Percentiles rank a stretch among this genome's conserved stretches.
Evolutionary conservation across 2,888 invertebrate species (phyloP).

Genomic region (Temnothorax ravouxi): DNA sequence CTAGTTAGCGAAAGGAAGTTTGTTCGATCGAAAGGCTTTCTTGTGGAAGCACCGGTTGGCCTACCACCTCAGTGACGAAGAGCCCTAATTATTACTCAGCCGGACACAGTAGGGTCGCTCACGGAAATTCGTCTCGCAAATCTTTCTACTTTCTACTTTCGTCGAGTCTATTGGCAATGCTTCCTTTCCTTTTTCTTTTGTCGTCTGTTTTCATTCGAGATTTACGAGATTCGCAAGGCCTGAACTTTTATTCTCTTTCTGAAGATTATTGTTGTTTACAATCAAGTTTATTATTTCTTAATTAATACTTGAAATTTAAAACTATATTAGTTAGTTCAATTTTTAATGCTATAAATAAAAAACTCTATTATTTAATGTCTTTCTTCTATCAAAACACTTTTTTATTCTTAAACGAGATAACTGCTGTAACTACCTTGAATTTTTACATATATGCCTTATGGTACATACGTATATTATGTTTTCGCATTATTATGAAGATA

Average conservation of each 20-base stretch:
- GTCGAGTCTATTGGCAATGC: neutral
- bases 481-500: neutral
- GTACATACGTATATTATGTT: neutral
- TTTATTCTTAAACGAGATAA: neutral
- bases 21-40: conserved; percentile 69
- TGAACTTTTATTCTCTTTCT: neutral
- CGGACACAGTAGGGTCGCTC: conserved; percentile 56
- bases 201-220: neutral
- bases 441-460: neutral
- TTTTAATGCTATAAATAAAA: neutral
- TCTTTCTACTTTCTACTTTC: conserved; percentile 61
- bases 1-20: conserved; percentile 71
- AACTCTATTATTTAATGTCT: neutral
- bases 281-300: neutral
- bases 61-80: conserved; percentile 66
- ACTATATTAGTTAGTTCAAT: neutral
- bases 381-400: neutral
- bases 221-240: neutral
- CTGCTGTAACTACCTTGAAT: neutral
- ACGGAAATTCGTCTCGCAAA: conserved; percentile 65
- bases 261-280: neutral
- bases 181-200: neutral
- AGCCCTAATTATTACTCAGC: conserved; percentile 74
- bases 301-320: neutral
- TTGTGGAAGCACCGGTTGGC: conserved; percentile 52